These are phyloP conservation scores for Pollenia griseotomentosa DNA, from an alignment of 2,888 invertebrate species.

Conservation along the genomic window DNA sequence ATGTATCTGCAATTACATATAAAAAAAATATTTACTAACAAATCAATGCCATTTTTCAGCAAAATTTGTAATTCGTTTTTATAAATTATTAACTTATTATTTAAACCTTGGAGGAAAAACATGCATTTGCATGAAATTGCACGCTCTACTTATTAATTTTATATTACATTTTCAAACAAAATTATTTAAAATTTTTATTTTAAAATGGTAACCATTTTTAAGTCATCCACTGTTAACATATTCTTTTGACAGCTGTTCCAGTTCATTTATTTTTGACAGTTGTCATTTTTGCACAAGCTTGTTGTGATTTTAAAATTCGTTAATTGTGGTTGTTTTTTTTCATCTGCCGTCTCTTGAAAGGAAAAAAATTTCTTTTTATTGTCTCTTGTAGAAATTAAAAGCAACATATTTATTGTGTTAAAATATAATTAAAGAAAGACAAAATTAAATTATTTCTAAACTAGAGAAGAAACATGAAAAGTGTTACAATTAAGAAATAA, in stretches of 20 bases:
- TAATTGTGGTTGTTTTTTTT: constrained; percentile 55
- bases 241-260: constrained; percentile 52
- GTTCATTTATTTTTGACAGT: constrained; percentile 45
- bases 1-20: too few relatives aligned
- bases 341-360: constrained; percentile 34
- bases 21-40: too few relatives aligned
- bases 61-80: too few relatives aligned
- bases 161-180: too few relatives aligned
- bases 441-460: not conserved
- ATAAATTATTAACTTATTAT: too few relatives aligned
- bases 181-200: too few relatives aligned
- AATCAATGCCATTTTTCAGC: too few relatives aligned
- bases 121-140: too few relatives aligned
- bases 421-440: constrained; percentile 1
- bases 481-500: not conserved
- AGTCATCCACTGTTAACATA: not conserved
- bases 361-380: constrained; percentile 54
- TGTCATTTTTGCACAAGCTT: constrained; percentile 38
- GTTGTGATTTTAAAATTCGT: constrained; percentile 62
- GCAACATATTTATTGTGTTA: not conserved
- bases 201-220: not conserved
- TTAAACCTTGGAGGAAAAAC: too few relatives aligned
- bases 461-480: constrained; percentile 7
- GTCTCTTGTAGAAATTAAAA: constrained; percentile 32
- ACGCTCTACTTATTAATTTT: too few relatives aligned